These are phyloP conservation scores for Scyliorhinus canicula DNA, from an alignment of 2,797 vertebrate genomes.

Conservation along the genomic window DNA sequence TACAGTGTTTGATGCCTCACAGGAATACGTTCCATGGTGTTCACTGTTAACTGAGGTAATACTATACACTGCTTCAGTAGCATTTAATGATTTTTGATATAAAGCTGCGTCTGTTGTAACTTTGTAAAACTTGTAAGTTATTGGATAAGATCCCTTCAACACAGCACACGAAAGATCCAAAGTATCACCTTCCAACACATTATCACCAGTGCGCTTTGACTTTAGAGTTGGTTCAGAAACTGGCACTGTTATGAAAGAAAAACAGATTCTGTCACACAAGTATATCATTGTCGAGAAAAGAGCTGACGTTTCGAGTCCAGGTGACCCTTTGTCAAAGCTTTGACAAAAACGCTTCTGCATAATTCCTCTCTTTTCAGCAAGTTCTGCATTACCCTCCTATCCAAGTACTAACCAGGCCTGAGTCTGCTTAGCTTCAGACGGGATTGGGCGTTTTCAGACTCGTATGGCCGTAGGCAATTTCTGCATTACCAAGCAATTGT, in stretches of 20 bases:
- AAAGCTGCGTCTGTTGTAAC: neutral
- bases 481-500: no score
- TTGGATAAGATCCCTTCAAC: neutral
- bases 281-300: no score
- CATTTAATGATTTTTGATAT: neutral
- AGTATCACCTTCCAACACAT: neutral
- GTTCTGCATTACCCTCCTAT: no score
- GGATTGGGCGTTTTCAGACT: no score
- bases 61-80: neutral
- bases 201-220: neutral
- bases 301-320: no score
- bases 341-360: no score
- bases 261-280: neutral
- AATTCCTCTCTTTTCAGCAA: no score
- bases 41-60: neutral
- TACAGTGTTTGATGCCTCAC: neutral
- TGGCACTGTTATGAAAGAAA: slow-evolving; percentile 22
- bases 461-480: no score
- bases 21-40: neutral
- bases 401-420: no score
- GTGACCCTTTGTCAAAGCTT: no score
- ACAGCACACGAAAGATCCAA: neutral
- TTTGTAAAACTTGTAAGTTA: slow-evolving; percentile 25
- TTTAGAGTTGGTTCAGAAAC: neutral
- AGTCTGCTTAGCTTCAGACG: no score